phyloP scores from a whole-genome alignment of 2,113 vertebrate species.

The Antechinus flavipes region DNA sequence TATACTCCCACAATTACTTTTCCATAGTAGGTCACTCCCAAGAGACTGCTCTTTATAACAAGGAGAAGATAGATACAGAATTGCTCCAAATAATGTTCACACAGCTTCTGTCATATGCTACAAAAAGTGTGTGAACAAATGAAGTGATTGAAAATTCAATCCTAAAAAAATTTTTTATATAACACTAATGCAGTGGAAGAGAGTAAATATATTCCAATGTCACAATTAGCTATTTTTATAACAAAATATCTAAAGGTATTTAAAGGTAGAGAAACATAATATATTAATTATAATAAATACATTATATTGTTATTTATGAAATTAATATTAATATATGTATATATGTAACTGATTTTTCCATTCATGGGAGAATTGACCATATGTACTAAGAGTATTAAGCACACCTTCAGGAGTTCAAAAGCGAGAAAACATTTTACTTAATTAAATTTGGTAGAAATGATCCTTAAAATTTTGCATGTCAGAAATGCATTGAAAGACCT shows the following conservation, averaged over 20 bases:
- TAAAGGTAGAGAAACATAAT: slow-evolving; percentile 43
- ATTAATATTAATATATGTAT: slow-evolving; percentile 26
- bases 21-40: slow-evolving; percentile 75
- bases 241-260: slow-evolving; percentile 9
- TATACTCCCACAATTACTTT: slow-evolving; percentile 61
- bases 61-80: slow-evolving; percentile 50
- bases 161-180: slow-evolving; percentile 49
- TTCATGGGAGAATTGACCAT: slow-evolving; percentile 51
- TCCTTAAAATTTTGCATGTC: slow-evolving; percentile 62
- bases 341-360: slow-evolving; percentile 20
- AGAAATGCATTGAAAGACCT: slow-evolving; percentile 61
- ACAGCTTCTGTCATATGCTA: slow-evolving; percentile 54
- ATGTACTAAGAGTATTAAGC: slow-evolving; percentile 53
- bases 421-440: slow-evolving; percentile 51
- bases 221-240: slow-evolving; percentile 45
- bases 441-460: slow-evolving; percentile 62
- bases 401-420: slow-evolving; percentile 61
- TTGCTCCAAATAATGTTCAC: slow-evolving; percentile 57
- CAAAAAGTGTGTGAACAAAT: slow-evolving; percentile 22
- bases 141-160: slow-evolving; percentile 37
- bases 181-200: neutral
- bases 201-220: neutral
- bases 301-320: slow-evolving; percentile 62
- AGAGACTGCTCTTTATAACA: slow-evolving; percentile 59
- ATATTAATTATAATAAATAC: slow-evolving; percentile 16